These are phyloP conservation scores for Empis livida DNA, from an alignment of 2,888 invertebrate species.

Conservation along the genomic window DNA sequence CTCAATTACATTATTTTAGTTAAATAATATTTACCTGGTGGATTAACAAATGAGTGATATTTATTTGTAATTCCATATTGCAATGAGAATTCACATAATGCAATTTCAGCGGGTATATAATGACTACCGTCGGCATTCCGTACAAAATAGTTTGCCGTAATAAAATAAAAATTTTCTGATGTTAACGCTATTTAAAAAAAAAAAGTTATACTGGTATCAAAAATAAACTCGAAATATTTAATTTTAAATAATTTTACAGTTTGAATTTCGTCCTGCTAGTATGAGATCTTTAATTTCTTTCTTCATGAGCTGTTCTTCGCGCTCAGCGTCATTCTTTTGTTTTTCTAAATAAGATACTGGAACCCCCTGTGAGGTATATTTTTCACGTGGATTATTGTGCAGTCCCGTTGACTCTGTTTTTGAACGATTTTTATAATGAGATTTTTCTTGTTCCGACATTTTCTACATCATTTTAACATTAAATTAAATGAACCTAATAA, in stretches of 20 bases:
- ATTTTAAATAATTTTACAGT: background rate
- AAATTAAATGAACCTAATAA: background rate
- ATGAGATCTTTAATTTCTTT: constrained; percentile 7
- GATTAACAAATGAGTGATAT: constrained; percentile 33
- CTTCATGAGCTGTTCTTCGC: constrained; percentile 5
- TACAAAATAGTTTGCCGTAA: constrained; percentile 28
- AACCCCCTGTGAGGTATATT: constrained; percentile 9
- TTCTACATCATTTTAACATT: background rate
- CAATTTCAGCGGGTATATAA: constrained; percentile 42
- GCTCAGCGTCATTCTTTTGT: constrained; percentile 3
- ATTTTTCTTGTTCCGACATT: background rate
- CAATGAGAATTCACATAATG: constrained; percentile 37
- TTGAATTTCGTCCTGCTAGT: background rate
- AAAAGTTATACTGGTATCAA: too few relatives aligned
- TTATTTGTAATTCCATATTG: constrained; percentile 33
- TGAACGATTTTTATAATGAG: background rate
- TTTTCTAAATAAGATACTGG: constrained; percentile 9
- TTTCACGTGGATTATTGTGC: constrained; percentile 1
- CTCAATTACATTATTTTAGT: too few relatives aligned
- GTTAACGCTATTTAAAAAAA: too few relatives aligned
- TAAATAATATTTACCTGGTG: constrained; percentile 24
- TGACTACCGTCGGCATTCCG: constrained; percentile 18
- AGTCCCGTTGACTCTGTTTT: background rate
- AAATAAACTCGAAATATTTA: too few relatives aligned
- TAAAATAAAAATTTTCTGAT: constrained; percentile 20